Conservation (phyloP, 1,140 invertebrate genomes). For the Bombus huntii region DNA sequence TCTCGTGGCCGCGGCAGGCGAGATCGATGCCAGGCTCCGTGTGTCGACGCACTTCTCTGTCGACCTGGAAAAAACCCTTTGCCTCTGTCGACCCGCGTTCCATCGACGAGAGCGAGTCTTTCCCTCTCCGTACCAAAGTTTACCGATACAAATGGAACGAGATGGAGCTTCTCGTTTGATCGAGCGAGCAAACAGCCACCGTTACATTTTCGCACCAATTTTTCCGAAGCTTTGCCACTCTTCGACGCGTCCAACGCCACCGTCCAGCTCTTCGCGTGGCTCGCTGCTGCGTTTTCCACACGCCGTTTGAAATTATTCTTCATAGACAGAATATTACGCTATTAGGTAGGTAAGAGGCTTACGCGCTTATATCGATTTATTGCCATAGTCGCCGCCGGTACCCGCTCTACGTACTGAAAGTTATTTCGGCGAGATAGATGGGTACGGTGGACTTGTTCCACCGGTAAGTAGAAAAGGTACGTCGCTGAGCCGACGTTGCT, state of each 20-base stretch:
- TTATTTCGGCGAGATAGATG: constrained; percentile 32
- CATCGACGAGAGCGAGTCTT: not conserved
- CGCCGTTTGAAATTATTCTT: constrained; percentile 39
- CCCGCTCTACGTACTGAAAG: not conserved
- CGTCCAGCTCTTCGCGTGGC: not conserved
- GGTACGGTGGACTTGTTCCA: not conserved
- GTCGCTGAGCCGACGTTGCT: constrained; percentile 15
- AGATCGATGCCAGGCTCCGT: constrained; percentile 9
- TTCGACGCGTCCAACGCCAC: not conserved
- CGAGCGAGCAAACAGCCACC: not conserved
- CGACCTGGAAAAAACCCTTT: too few species aligned
- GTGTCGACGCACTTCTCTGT: not conserved
- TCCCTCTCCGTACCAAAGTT: not conserved
- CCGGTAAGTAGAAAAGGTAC: constrained; percentile 2
- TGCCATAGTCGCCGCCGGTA: constrained; percentile 4
- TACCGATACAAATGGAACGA: constrained; percentile 18
- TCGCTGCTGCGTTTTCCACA: not conserved
- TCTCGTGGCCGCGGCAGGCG: not conserved
- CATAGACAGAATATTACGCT: constrained; percentile 41
- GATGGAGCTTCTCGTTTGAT: not conserved
- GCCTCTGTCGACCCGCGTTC: not conserved
- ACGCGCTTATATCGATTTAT: constrained; percentile 56
- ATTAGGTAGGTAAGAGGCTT: constrained; percentile 48
- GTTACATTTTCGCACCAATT: too few species aligned
- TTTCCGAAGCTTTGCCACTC: not conserved